Percentiles rank a stretch among this genome's conserved stretches.
Conservation (phyloP, 1,140 invertebrate species). For the Spodoptera frugiperda region DNA sequence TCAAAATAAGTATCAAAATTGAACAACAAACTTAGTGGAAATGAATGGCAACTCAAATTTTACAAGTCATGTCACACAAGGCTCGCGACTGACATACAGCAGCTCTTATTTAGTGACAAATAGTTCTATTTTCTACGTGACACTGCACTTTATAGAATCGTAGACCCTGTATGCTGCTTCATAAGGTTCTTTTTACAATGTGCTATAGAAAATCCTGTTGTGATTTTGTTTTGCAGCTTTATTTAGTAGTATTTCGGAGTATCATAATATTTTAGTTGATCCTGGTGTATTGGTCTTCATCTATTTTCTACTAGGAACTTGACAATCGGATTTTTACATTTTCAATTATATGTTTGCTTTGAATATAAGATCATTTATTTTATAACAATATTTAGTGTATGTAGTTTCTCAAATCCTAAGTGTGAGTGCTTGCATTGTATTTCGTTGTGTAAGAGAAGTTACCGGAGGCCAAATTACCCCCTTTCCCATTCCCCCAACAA, state of each 20-base stretch:
- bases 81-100: slow-evolving; percentile 40
- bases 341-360: too few relatives aligned
- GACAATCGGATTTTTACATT: too few relatives aligned
- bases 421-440: too few relatives aligned
- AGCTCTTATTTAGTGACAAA: slow-evolving; percentile 40
- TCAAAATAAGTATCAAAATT: too few relatives aligned
- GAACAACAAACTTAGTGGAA: background rate
- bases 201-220: background rate
- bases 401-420: too few relatives aligned
- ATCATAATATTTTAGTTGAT: background rate
- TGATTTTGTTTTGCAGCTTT: slow-evolving; percentile 6
- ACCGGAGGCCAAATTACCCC: too few relatives aligned
- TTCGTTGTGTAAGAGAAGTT: too few relatives aligned
- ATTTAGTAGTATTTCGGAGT: background rate
- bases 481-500: too few relatives aligned
- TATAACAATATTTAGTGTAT: too few relatives aligned
- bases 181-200: slow-evolving; percentile 1
- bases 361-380: too few relatives aligned
- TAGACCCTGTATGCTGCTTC: slow-evolving; percentile 15
- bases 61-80: slow-evolving; percentile 29
- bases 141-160: slow-evolving; percentile 21
- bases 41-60: background rate
- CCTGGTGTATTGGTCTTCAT: background rate
- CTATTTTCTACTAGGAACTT: too few relatives aligned
- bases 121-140: slow-evolving; percentile 54